These are phyloP conservation scores for Poicephalus gulielmi DNA, from an alignment of 2,113 vertebrate species.

Conservation along the genomic window DNA sequence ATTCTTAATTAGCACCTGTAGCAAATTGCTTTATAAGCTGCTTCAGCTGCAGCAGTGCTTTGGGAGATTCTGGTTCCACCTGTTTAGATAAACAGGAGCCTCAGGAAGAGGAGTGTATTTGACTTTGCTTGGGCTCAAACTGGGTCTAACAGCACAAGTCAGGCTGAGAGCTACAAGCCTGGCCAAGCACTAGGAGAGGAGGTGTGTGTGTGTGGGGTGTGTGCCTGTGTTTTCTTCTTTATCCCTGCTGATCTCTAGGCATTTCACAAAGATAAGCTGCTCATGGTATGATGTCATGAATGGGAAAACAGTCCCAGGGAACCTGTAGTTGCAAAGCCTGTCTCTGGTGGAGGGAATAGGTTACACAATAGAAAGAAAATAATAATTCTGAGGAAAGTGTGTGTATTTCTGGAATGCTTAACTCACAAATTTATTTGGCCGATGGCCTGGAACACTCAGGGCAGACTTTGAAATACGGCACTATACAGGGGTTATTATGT, in stretches of 20 bases:
- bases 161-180: background rate
- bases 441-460: background rate
- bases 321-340: background rate
- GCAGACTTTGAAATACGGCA: background rate
- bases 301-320: background rate
- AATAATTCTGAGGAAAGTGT: background rate
- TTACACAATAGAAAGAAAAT: background rate
- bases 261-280: slow-evolving; percentile 15
- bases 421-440: background rate
- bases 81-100: slow-evolving; percentile 46
- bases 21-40: background rate
- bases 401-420: background rate
- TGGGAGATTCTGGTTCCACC: background rate
- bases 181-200: background rate
- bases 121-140: slow-evolving; percentile 11
- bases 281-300: background rate
- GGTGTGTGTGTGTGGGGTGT: background rate
- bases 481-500: background rate
- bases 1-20: background rate
- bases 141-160: background rate
- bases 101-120: slow-evolving; percentile 6
- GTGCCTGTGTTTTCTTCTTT: background rate
- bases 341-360: background rate
- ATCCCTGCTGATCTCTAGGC: background rate
- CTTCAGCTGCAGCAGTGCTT: slow-evolving; percentile 16